Evolutionary conservation across 1,140 invertebrate genomes (phyloP).

Genomic region (Scaptomyza graminum): DNA sequence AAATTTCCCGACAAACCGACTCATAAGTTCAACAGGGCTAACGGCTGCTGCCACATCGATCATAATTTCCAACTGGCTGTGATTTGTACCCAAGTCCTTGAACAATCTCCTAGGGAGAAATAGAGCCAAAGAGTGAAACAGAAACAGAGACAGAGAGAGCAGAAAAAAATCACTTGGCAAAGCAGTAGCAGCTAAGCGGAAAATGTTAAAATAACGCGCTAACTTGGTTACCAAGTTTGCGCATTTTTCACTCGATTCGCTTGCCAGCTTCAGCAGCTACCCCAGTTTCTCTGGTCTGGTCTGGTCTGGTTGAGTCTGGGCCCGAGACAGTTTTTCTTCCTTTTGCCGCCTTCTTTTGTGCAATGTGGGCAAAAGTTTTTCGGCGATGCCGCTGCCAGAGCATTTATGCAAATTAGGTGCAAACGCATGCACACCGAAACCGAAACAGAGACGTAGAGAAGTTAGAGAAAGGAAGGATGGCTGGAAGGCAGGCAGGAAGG

Average conservation of each 20-base stretch:
- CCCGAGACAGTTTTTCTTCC: slow-evolving; percentile 47
- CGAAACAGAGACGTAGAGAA: slow-evolving; percentile 9
- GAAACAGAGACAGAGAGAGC: slow-evolving; percentile 3
- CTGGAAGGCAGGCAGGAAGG: background rate
- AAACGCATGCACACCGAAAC: slow-evolving; percentile 70
- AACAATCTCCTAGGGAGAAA: slow-evolving; percentile 32
- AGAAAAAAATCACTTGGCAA: background rate
- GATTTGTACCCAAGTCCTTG: slow-evolving; percentile 77
- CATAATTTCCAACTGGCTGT: slow-evolving; percentile 75
- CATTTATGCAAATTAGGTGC: slow-evolving; percentile 80
- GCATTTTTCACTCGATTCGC: slow-evolving; percentile 78
- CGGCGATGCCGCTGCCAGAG: slow-evolving; percentile 65
- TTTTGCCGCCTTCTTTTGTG: slow-evolving; percentile 50
- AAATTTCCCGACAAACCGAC: slow-evolving; percentile 73
- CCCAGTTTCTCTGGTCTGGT: background rate
- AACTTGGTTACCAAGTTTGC: slow-evolving; percentile 82
- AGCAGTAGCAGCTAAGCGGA: slow-evolving; percentile 69
- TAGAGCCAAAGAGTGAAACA: background rate
- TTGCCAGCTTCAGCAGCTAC: slow-evolving; percentile 32
- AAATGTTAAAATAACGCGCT: slow-evolving; percentile 82
- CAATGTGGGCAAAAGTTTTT: slow-evolving; percentile 81
- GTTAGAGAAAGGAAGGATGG: background rate
- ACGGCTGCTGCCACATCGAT: slow-evolving; percentile 66
- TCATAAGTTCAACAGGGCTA: slow-evolving; percentile 49
- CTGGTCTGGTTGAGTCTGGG: slow-evolving; percentile 2